Base-by-base conservation (phyloP, 2,113 vertebrate genomes). In the Pungitius pungitius region DNA sequence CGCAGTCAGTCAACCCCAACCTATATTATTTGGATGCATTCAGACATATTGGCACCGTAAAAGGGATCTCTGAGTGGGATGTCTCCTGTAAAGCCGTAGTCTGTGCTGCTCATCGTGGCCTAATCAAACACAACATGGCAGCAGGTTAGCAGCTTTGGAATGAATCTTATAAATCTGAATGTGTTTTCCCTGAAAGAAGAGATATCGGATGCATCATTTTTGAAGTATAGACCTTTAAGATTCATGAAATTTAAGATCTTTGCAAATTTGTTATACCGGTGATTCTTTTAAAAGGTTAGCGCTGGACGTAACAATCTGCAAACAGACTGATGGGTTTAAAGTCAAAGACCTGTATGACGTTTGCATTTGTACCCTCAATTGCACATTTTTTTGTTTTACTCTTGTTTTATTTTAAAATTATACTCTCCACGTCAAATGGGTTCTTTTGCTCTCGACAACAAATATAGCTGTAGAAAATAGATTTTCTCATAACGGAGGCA, bases 121-220 rank as follows among this genome's bases (percentile, higher is more conserved):
- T 89, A 89, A 91, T 91, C 77, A 58, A 81, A 71, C 68, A 73
- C 87, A 77, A 61, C 87, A 30, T 88, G 63, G 60, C 58, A 74
- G 78, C 66, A 89, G 85, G 88, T 87, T 89, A 82, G 75, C 80
- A 74, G 58, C 75, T 84, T 92, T 87, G 77, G 77, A 65, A 84
- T 86, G 24, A 86, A 91, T 85, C 76, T 70, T 83, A 90, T 89
- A 76, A 86, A 89, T 61, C 54, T 55, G n/a, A n/a, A 51, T 30
- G 42, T 42, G 11, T 70, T 61, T 85, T 78, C 67, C 63, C 72
- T 49, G 55, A 67, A 55, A 79, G 37, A 40, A 67, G 18, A 55
- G 58, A n/a, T n/a, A n/a, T n/a, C n/a, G n/a, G 22, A 64, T 20
- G 2, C n/a, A 30, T 27, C 54, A 18, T 24, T 69, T 70, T 77